Evolutionary conservation across 2,797 vertebrate species (phyloP).

Genomic region (Antrozous pallidus): DNA sequence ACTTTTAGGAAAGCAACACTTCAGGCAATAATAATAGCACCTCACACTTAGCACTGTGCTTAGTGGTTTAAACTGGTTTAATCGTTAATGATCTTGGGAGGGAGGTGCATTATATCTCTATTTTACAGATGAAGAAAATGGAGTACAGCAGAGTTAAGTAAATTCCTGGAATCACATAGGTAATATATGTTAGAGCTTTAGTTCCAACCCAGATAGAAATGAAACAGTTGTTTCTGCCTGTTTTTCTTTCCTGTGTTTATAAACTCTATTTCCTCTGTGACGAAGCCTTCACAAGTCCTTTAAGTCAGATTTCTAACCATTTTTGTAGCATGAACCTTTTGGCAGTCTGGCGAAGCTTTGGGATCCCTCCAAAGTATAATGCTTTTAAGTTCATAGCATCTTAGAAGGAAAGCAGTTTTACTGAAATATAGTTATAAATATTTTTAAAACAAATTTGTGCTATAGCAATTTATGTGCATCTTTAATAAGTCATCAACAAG

Average conservation of each 20-base stretch:
- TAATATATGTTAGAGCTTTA: background rate
- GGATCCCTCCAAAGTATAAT: background rate
- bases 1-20: background rate
- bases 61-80: background rate
- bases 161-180: background rate
- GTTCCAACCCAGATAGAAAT: background rate
- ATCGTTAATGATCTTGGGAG: background rate
- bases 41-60: background rate
- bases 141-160: background rate
- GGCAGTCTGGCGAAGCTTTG: background rate
- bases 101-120: background rate
- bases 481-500: slow-evolving; percentile 31
- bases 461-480: background rate
- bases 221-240: background rate
- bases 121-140: background rate
- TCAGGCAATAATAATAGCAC: background rate
- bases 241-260: background rate
- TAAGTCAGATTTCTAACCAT: background rate
- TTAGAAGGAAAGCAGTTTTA: background rate
- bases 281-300: background rate
- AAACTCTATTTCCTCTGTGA: background rate
- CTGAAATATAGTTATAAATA: background rate
- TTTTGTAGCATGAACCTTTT: background rate
- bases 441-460: background rate
- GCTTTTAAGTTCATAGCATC: background rate